phyloP scores from a whole-genome alignment of 2,888 invertebrate species.

The Toxonevra muliebris region DNA sequence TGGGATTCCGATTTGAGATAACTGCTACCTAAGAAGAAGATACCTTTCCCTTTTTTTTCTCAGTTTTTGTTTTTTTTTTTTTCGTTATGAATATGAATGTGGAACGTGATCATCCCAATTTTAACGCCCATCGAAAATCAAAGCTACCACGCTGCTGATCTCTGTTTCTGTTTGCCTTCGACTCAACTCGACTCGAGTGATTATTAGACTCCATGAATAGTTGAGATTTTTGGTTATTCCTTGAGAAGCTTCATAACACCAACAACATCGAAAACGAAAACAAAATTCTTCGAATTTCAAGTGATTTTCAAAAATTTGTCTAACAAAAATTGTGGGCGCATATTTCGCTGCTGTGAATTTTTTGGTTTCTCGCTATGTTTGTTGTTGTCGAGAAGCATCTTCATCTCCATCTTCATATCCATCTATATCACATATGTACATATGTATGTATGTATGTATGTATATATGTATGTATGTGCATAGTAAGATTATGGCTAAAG shows the following conservation, averaged over 20 bases:
- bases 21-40: constrained; percentile 38
- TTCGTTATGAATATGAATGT: constrained; percentile 35
- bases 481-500: constrained; percentile 9
- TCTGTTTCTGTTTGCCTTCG: not conserved
- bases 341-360: constrained; percentile 12
- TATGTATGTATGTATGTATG: not conserved
- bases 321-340: constrained; percentile 44
- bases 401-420: no score
- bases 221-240: constrained; percentile 6
- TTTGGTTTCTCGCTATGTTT: no score
- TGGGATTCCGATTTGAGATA: constrained; percentile 48
- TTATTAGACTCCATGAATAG: not conserved
- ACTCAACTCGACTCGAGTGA: not conserved
- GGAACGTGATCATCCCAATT: constrained; percentile 62
- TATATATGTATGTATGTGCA: not conserved
- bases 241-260: not conserved
- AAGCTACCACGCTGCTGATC: constrained; percentile 48
- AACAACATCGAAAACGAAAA: not conserved
- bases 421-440: not conserved
- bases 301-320: constrained; percentile 44
- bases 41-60: constrained; percentile 39
- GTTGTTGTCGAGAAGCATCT: no score
- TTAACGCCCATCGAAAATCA: constrained; percentile 58
- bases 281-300: constrained; percentile 47
- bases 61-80: no score